A percentile compares a stretch with the other conserved stretches of the same genome.
Conservation (phyloP, 2,797 vertebrate species). For the Stomatorhinus walkeri region DNA sequence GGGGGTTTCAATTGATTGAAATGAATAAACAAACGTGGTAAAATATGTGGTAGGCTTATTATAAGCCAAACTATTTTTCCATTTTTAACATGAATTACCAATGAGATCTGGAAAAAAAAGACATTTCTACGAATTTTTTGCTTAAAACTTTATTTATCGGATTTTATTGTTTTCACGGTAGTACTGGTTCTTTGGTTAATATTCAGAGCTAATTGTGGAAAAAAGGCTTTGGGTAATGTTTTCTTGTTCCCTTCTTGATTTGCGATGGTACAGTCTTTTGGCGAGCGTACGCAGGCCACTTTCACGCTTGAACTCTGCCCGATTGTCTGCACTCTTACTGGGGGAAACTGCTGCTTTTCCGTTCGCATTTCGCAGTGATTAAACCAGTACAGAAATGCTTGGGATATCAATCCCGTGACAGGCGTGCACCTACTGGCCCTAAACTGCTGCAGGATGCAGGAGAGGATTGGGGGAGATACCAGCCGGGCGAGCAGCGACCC, state of each 20-base stretch:
- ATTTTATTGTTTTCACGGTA: background rate
- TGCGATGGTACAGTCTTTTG: background rate
- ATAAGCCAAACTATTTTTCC: background rate
- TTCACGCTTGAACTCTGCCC: background rate
- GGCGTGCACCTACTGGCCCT: background rate
- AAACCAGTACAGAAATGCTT: background rate
- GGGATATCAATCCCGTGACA: background rate
- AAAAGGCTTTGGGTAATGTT: background rate
- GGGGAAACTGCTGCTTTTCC: background rate
- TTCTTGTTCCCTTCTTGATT: background rate
- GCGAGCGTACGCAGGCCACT: background rate
- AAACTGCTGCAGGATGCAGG: background rate
- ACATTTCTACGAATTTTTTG: background rate
- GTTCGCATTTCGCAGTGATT: background rate
- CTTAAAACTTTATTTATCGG: background rate
- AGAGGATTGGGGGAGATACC: background rate
- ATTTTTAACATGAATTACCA: background rate
- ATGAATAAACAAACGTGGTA: background rate
- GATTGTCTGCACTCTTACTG: background rate
- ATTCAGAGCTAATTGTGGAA: background rate
- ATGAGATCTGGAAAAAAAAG: background rate
- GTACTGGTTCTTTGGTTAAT: background rate
- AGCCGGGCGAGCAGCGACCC: background rate
- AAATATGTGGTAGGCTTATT: background rate
- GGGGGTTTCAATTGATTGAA: background rate